Evolutionary conservation across 2,888 invertebrate species (phyloP).

Genomic region (Luffia ferchaultella): DNA sequence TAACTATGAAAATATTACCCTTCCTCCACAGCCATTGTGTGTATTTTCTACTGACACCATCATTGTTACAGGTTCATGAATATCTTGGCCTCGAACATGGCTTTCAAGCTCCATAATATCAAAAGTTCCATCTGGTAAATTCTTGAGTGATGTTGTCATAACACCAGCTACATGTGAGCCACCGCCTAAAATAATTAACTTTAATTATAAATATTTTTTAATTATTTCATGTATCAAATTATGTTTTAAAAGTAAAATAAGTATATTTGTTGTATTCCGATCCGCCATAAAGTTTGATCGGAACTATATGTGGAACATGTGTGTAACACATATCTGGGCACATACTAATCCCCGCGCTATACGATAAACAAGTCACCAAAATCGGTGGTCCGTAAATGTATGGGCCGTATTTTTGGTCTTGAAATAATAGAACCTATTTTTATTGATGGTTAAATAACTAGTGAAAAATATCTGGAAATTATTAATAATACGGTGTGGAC

Average conservation of each 20-base stretch:
- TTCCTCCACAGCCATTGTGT: conserved; percentile 83
- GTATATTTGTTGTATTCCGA: no score
- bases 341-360: no score
- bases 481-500: no score
- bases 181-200: conserved; percentile 59
- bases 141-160: conserved; percentile 70
- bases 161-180: conserved; percentile 75
- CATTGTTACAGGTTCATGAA: conserved; percentile 76
- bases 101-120: conserved; percentile 69
- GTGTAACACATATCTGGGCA: no score
- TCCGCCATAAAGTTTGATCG: no score
- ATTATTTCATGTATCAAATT: neutral
- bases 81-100: conserved; percentile 67
- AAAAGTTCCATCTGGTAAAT: conserved; percentile 80
- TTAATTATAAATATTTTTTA: neutral
- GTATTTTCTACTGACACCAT: conserved; percentile 86
- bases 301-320: no score
- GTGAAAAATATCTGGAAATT: no score
- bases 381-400: no score
- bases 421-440: no score
- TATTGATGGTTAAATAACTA: no score
- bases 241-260: neutral
- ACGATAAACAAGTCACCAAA: no score
- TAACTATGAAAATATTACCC: conserved; percentile 30
- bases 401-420: no score